phyloP scores from a whole-genome alignment of 2,888 invertebrate species.

The Trachelus tabidus region DNA sequence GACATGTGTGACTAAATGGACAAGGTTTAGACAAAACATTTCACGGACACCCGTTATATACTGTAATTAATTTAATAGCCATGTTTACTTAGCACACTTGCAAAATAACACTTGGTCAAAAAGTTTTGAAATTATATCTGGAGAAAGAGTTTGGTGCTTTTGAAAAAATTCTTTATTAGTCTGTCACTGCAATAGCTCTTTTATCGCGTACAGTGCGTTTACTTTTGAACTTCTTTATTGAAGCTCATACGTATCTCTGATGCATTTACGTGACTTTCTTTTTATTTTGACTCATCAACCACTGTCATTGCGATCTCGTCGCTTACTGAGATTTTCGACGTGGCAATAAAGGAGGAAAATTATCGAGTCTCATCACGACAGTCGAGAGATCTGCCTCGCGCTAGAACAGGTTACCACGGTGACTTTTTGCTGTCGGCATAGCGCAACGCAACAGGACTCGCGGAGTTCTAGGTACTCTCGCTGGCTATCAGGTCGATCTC shows the following conservation, averaged over 20 bases:
- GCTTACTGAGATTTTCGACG: not conserved
- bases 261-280: not conserved
- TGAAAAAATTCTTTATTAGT: not conserved
- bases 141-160: not conserved
- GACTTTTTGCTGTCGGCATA: slow-evolving; percentile 48
- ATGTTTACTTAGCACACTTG: not conserved
- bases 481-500: not conserved
- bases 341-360: slow-evolving; percentile 6
- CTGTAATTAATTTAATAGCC: not conserved
- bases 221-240: not conserved
- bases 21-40: not conserved
- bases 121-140: not conserved
- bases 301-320: not conserved
- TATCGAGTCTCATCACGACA: slow-evolving; percentile 41
- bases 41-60: not conserved
- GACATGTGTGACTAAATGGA: not conserved
- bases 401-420: slow-evolving; percentile 43
- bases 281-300: not conserved
- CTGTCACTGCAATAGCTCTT: not conserved
- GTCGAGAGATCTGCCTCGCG: slow-evolving; percentile 13
- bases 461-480: slow-evolving; percentile 27
- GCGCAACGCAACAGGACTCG: slow-evolving; percentile 23
- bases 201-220: not conserved
- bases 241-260: not conserved
- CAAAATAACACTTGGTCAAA: not conserved